Evolutionary conservation across 1,140 invertebrate species (phyloP).

Genomic region (Anoplolepis gracilipes): DNA sequence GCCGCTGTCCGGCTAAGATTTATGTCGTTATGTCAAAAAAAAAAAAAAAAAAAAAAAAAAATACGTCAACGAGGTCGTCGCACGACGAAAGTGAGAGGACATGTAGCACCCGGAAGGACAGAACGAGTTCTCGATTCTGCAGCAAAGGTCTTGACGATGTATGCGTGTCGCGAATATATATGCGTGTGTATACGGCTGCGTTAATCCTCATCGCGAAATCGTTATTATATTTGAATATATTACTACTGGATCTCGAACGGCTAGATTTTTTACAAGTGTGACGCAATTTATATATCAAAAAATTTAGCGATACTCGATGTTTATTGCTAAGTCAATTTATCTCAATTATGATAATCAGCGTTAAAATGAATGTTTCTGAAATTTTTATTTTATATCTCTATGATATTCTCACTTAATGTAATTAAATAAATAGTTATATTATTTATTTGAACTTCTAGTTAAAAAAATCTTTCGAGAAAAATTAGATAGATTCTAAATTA

Average conservation of each 20-base stretch:
- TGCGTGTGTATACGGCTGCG: neutral
- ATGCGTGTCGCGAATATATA: too few relatives aligned
- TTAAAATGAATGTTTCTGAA: neutral
- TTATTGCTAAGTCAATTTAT: neutral
- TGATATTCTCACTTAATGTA: neutral
- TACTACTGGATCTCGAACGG: neutral
- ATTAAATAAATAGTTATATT: neutral
- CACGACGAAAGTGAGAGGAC: constrained; percentile 83
- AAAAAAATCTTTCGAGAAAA: neutral
- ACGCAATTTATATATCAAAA: neutral
- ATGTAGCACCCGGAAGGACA: constrained; percentile 69
- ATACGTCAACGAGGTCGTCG: constrained; percentile 77
- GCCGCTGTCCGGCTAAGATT: constrained; percentile 37
- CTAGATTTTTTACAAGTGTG: neutral
- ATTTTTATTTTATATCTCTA: neutral
- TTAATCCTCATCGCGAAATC: neutral
- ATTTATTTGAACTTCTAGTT: neutral
- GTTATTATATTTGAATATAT: too few relatives aligned
- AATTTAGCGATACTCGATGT: neutral
- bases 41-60: constrained; percentile 25
- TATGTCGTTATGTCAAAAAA: constrained; percentile 38
- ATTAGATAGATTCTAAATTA: too few relatives aligned
- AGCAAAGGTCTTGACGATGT: constrained; percentile 44
- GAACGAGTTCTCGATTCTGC: constrained; percentile 69
- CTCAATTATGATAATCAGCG: neutral